Base-by-base conservation (phyloP, 2,113 vertebrate species). In the Sisor rabdophorus region DNA sequence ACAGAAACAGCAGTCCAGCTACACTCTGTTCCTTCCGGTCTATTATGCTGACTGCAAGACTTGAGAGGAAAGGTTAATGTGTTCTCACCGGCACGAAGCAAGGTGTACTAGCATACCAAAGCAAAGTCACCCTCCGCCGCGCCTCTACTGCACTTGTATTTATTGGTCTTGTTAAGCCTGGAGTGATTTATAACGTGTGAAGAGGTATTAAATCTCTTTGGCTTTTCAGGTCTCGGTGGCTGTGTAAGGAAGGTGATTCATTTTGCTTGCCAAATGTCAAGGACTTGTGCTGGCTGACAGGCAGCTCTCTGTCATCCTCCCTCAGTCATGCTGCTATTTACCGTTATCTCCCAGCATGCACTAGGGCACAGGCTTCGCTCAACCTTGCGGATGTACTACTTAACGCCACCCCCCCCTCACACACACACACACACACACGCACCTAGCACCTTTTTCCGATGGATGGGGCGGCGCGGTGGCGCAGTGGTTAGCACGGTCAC, bases 201-300 rank as follows among this genome's bases (percentile, higher is more conserved):
- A 82, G 77, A 80, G 78, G 61, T 77, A 77, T 83, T 82, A 75
- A 79, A 82, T 83, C 76, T 70, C 50, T 63, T 69, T 72, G 81
- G 71, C 69, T 70, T 78, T 65, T 75, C 72, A 73, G 72, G 79
- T 81, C 71, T 70, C 69, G 75, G 53, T 61, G 30, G 52, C 56
- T 10, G 63, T 47, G 40, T 26, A 24, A 65, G 75, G 44, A 80
- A 75, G 68, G 63, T 73, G 78, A 82, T 81, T 79, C 71, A 72
- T 80, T 60, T 69, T 59, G 63, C 80, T 82, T 24, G 58, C 63
- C 63, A 61, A 71, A 77, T 75, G 81, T 82, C 82, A 82, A 82
- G 64, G 82, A 74, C 75, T 63, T 79, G 20, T 69, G 76, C 73
- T 22, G 71, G 59, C 47, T 69, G 75, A 81, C 54, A 78, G 75